Base-by-base conservation (phyloP, 1,140 invertebrate genomes). In the Chionoecetes opilio region DNA sequence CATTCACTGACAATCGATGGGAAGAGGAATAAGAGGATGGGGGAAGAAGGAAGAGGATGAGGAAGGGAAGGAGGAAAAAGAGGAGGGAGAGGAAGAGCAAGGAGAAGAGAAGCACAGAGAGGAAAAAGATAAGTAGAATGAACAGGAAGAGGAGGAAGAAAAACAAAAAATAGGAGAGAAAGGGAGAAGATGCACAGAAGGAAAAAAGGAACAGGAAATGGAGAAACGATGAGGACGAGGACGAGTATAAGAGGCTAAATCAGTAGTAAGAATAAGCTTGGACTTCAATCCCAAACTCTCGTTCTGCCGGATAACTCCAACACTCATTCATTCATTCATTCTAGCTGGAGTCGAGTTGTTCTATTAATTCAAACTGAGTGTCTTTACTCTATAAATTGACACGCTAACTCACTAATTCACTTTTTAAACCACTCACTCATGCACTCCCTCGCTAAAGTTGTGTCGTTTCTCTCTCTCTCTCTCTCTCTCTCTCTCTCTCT, bases 401-500 rank as follows among this genome's bases (percentile, higher is more conserved):
- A n/a, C n/a, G n/a, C n/a, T n/a, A n/a, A n/a, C n/a, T n/a, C n/a
- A n/a, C n/a, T n/a, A n/a, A n/a, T n/a, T n/a, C n/a, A n/a, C n/a
- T n/a, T n/a, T n/a, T n/a, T n/a, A n/a, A n/a, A n/a, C n/a, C n/a
- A n/a, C n/a, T n/a, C n/a, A n/a, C n/a, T n/a, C n/a, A n/a, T n/a
- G n/a, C n/a, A n/a, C n/a, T n/a, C n/a, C n/a, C n/a, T n/a, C n/a
- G n/a, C n/a, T n/a, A n/a, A n/a, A n/a, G n/a, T n/a, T n/a, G n/a
- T n/a, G n/a, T n/a, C n/a, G n/a, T 85, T n/a, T 35, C 82, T 85
- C 82, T 85, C 82, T 85, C 82, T 35, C 82, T 35, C 34, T 85
- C 34, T 35, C 34, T 85, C 82, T 85, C 82, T 35, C 34, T 85
- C 34, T 85, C 34, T 35, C 34, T 35, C 34, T 35, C 34, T 85